phyloP scores from a whole-genome alignment of 2,113 vertebrate species.

The Anthoscopus minutus region DNA sequence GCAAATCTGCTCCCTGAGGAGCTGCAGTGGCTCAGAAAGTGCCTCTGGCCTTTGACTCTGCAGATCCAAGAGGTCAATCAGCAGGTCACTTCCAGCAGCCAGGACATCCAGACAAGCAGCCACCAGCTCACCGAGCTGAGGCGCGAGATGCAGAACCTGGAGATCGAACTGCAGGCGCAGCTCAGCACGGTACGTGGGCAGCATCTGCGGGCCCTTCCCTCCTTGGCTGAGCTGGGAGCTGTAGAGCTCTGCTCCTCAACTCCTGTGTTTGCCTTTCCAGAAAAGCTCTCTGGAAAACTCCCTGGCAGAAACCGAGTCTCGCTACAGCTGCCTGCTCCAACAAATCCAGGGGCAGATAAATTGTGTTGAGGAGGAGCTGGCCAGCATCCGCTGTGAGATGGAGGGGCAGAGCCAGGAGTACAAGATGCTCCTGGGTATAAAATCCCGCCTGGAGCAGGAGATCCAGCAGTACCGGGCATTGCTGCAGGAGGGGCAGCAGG shows the following conservation, averaged over 20 bases:
- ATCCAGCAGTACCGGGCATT: slow-evolving; percentile 81
- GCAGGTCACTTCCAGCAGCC: slow-evolving; percentile 56
- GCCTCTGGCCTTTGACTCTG: neutral
- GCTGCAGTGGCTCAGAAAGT: neutral
- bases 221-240: neutral
- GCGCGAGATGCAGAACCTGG: slow-evolving; percentile 55
- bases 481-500: slow-evolving; percentile 34
- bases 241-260: neutral
- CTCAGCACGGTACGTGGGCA: neutral
- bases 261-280: neutral
- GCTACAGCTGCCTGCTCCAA: slow-evolving; percentile 71
- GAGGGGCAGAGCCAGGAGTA: slow-evolving; percentile 79
- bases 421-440: slow-evolving; percentile 15
- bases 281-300: slow-evolving; percentile 79
- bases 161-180: slow-evolving; percentile 1
- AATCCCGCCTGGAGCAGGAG: slow-evolving; percentile 77
- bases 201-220: neutral
- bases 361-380: slow-evolving; percentile 70
- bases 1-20: neutral
- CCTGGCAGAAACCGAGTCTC: slow-evolving; percentile 73
- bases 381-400: slow-evolving; percentile 70
- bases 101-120: slow-evolving; percentile 61
- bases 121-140: slow-evolving; percentile 58
- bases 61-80: slow-evolving; percentile 64
- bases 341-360: slow-evolving; percentile 71